A percentile compares a stretch with the other conserved stretches of the same genome.
Conservation (phyloP, 2,113 vertebrate genomes). For the Bubo blakistoni region DNA sequence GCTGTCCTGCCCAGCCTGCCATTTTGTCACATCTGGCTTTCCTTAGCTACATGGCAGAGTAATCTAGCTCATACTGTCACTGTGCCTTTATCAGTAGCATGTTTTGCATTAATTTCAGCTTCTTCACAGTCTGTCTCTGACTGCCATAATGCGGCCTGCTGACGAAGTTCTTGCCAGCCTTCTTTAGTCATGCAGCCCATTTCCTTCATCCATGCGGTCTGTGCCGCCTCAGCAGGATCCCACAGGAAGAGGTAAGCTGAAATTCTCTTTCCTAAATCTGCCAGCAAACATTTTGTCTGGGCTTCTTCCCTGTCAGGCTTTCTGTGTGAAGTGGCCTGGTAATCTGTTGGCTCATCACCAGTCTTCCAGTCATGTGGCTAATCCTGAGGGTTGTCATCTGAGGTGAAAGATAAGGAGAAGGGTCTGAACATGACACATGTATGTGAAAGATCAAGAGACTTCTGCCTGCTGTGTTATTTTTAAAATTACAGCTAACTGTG, state of each 20-base stretch:
- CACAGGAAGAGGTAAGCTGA: background rate
- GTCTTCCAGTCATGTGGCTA: background rate
- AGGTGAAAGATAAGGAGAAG: background rate
- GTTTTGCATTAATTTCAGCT: background rate
- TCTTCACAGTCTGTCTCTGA: background rate
- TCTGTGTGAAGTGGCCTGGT: background rate
- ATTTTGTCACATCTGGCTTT: background rate
- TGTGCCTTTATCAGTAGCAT: background rate
- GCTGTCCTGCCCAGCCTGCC: background rate
- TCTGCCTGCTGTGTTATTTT: background rate
- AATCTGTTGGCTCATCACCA: background rate
- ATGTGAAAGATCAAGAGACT: background rate
- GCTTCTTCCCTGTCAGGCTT: background rate
- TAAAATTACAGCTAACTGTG: background rate
- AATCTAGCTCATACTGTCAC: background rate
- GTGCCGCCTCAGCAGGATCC: background rate
- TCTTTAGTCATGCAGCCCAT: background rate
- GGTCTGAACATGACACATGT: background rate
- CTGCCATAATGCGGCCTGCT: background rate
- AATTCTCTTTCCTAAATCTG: background rate
- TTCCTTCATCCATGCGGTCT: accelerated
- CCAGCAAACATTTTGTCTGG: background rate
- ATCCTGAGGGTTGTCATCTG: background rate
- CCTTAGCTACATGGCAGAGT: background rate
- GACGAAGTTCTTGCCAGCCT: background rate